A percentile compares a stretch with the other conserved stretches of the same genome.
These are phyloP conservation scores for Geococcyx californianus DNA, from an alignment of 2,113 vertebrate genomes.

Conservation along the genomic window DNA sequence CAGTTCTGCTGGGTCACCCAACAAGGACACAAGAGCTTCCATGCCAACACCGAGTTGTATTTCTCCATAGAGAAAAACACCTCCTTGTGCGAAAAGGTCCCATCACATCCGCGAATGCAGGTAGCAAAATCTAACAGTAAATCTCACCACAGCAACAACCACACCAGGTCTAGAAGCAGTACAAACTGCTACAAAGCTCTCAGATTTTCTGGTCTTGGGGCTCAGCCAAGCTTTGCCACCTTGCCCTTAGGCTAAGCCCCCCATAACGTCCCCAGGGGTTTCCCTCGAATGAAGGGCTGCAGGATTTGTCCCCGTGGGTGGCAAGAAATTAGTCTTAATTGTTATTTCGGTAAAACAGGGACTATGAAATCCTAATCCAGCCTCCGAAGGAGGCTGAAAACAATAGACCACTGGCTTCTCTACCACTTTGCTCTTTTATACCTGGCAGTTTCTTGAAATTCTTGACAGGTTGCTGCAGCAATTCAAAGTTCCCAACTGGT, in stretches of 20 bases:
- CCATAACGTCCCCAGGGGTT: not conserved
- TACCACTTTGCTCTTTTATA: not conserved
- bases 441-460: conserved; percentile 21
- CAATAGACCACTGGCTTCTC: not conserved
- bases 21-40: not conserved
- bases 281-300: not conserved
- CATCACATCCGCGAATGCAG: not conserved
- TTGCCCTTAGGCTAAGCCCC: not conserved
- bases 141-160: not conserved
- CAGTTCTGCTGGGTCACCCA: conserved; percentile 51
- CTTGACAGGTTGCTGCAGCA: conserved; percentile 54
- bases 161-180: not conserved
- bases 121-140: not conserved
- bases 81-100: not conserved
- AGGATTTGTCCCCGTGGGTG: not conserved
- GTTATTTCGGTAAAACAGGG: not conserved
- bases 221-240: not conserved
- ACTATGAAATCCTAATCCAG: not conserved
- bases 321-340: conserved; percentile 39
- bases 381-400: not conserved
- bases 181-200: not conserved
- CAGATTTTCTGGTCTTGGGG: not conserved
- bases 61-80: not conserved
- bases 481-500: conserved; percentile 45
- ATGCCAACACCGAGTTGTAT: not conserved